Base-by-base conservation (phyloP, 2,888 invertebrate genomes). In the Cantharis lateralis region DNA sequence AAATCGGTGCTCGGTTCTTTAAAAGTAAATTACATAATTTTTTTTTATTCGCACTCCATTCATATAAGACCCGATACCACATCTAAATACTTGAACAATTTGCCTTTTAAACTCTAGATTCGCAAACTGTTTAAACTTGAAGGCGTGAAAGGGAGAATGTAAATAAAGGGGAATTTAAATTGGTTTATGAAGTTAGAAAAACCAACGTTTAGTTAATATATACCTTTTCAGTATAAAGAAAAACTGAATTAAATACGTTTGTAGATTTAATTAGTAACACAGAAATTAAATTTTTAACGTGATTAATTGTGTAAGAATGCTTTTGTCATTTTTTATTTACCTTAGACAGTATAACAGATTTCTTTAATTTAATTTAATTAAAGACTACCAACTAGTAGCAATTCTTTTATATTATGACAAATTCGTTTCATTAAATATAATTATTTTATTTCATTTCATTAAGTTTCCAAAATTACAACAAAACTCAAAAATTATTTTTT, bases 91-190 rank as follows among this genome's bases (percentile, higher is more conserved):
- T 70, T 64, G 62, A 20, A 48, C 70, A 75, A 61, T 75, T 75
- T 70, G 32, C 70, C 16, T 61, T 68, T 74, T 62, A 62, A 70
- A 63, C 74, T 74, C 70, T 70, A 69, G 15, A 62, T 68, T 71
- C 70, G 69, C 64, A 68, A 69, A 72, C 72, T 70, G 18, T 28
- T 74, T 74, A 24, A 70, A 32, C 61, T 63, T 32, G 68, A 71
- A 74, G 74, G 72, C 71, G 74, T 48, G 71, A 77, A 77, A 77
- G 77, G 68, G 74, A 72, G 71, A 77, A 75, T 70, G 74, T 74
- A 77, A 77, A 77, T 77, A 77, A 77, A 74, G 74, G 72, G 77
- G 71, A 68, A 71, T 77, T 74, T 71, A 77, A 77, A 77, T 77
- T 77, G 77, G 74, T 74, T 77, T 77, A 77, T 77, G 77, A 77